phyloP scores from a whole-genome alignment of 2,797 vertebrate genomes.

The Distichodus sexfasciatus region DNA sequence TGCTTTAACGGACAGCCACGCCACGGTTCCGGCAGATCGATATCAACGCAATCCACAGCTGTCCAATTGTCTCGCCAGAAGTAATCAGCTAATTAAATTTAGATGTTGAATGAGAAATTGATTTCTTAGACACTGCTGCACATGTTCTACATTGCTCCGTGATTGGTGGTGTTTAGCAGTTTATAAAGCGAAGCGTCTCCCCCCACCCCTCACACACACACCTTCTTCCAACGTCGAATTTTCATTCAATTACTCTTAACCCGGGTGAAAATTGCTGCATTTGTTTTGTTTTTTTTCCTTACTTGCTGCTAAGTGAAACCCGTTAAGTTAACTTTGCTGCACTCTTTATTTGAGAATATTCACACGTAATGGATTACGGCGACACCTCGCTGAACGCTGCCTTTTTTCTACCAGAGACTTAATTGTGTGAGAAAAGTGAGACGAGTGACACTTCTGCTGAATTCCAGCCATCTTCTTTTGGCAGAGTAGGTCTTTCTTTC shows the following conservation, averaged over 20 bases:
- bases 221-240: too few relatives aligned
- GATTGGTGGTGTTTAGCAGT: constrained; percentile 32
- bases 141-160: constrained; percentile 34
- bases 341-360: constrained; percentile 34
- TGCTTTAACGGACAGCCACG: constrained; percentile 38
- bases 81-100: constrained; percentile 47
- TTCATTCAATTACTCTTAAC: constrained; percentile 45
- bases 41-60: constrained; percentile 44
- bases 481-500: constrained; percentile 36
- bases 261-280: constrained; percentile 10
- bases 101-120: constrained; percentile 45
- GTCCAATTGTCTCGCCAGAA: constrained; percentile 36
- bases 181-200: constrained; percentile 17
- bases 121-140: constrained; percentile 42
- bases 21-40: constrained; percentile 44
- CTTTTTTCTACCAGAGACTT: constrained; percentile 18
- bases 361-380: constrained; percentile 34
- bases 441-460: constrained; percentile 21
- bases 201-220: constrained; percentile 3
- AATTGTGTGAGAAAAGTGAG: constrained; percentile 39
- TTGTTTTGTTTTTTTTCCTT: too few relatives aligned
- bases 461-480: constrained; percentile 41
- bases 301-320: constrained; percentile 27
- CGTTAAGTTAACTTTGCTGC: constrained; percentile 29
- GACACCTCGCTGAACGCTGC: constrained; percentile 1